Evolutionary conservation across 2,888 invertebrate species (phyloP).

Genomic region (Apotomis turbidana): DNA sequence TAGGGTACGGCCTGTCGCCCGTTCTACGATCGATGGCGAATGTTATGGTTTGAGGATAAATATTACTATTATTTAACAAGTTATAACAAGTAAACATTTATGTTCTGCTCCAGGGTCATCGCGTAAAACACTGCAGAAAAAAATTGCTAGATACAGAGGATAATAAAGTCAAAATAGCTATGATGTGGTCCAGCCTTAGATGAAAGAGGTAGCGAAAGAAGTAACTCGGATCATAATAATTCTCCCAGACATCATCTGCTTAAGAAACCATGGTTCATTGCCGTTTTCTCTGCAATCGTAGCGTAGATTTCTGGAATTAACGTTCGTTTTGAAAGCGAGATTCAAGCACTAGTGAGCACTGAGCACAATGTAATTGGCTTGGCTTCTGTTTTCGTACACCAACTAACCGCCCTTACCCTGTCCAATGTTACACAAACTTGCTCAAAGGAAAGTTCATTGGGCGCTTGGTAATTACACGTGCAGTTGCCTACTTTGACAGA

Average conservation of each 20-base stretch:
- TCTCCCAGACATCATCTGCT: too few species aligned
- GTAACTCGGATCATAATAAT: too few species aligned
- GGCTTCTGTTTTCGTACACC: constrained; percentile 10
- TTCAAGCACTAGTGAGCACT: constrained; percentile 1
- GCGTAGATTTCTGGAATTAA: background rate
- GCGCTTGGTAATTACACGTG: constrained; percentile 36
- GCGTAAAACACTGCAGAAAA: too few species aligned
- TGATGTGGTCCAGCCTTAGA: too few species aligned
- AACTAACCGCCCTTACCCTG: constrained; percentile 19
- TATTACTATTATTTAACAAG: background rate
- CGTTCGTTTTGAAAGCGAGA: background rate
- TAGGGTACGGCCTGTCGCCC: constrained; percentile 44
- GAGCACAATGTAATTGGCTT: constrained; percentile 11
- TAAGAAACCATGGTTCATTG: background rate
- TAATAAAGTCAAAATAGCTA: too few species aligned
- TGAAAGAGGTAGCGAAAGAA: too few species aligned
- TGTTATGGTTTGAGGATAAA: constrained; percentile 9
- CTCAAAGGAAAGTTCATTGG: constrained; percentile 39
- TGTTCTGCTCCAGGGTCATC: too few species aligned
- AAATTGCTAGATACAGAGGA: too few species aligned
- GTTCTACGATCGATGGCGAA: constrained; percentile 23
- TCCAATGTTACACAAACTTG: constrained; percentile 28
- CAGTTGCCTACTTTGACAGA: constrained; percentile 33
- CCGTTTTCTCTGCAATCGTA: background rate
- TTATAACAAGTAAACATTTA: background rate